A percentile compares a stretch with the other conserved stretches of the same genome.
phyloP scores from a whole-genome alignment of 2,113 vertebrate species.

The Martes martes region DNA sequence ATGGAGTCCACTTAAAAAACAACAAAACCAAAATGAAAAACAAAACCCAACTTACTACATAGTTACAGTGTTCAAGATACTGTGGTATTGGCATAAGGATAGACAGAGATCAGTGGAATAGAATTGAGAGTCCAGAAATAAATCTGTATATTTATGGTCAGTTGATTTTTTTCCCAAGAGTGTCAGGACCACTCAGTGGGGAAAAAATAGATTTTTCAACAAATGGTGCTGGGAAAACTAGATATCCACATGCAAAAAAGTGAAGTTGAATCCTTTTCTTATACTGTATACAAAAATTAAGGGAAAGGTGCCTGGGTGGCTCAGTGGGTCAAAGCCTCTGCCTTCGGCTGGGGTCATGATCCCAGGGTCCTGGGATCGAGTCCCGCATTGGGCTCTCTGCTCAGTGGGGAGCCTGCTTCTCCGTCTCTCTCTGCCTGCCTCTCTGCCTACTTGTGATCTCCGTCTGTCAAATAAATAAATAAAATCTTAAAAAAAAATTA shows the following conservation, averaged over 20 bases:
- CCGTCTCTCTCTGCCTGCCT: no score
- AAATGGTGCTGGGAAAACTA: not conserved
- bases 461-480: no score
- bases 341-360: no score
- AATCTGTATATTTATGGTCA: not conserved
- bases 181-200: not conserved
- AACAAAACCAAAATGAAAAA: not conserved
- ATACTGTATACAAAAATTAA: not conserved
- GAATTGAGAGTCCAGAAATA: not conserved
- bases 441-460: no score
- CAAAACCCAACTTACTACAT: not conserved
- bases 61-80: not conserved
- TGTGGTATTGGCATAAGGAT: not conserved
- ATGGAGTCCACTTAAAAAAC: not conserved
- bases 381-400: no score
- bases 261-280: not conserved
- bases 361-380: no score
- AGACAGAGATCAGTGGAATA: not conserved
- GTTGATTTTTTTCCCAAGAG: not conserved
- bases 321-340: no score
- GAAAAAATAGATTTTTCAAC: not conserved
- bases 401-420: no score
- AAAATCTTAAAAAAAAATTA: not conserved
- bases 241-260: not conserved
- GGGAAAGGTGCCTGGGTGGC: not conserved